Conservation (phyloP, 2,113 vertebrate genomes). For the Neolamprologus brichardi region DNA sequence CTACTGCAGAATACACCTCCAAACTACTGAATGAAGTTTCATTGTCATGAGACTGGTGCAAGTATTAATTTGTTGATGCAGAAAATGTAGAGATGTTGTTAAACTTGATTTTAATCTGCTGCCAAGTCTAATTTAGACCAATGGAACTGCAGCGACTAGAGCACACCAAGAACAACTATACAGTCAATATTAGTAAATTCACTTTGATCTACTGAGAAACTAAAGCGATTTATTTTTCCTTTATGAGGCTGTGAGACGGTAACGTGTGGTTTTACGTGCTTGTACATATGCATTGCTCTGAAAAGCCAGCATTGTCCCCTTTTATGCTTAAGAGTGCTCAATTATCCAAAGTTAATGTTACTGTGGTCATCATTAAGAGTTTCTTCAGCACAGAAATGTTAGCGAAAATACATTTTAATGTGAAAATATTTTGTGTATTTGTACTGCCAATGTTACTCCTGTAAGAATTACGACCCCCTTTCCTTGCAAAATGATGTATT, state of each 20-base stretch:
- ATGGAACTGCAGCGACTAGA: not conserved
- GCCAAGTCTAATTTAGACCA: not conserved
- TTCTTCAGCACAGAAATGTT: not conserved
- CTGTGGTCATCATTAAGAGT: not conserved
- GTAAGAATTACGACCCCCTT: not conserved
- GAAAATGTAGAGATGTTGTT: not conserved
- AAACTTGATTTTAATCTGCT: not conserved
- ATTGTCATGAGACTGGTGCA: not conserved
- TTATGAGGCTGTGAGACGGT: not conserved
- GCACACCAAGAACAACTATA: not conserved
- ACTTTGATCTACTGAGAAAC: not conserved
- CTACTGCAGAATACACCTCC: not conserved
- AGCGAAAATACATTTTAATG: not conserved
- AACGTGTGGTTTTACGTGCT: not conserved
- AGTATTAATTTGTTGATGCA: not conserved
- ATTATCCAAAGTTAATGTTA: not conserved
- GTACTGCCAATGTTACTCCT: not conserved
- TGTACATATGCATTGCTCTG: not conserved
- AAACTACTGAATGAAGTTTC: not conserved
- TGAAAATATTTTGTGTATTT: not conserved
- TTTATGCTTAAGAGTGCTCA: not conserved
- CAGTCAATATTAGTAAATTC: not conserved
- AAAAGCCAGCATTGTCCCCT: not conserved
- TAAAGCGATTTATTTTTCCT: not conserved
- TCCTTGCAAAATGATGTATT: conserved; percentile 11